These are phyloP conservation scores for Onthophagus sagittarius DNA, from an alignment of 2,888 invertebrate genomes.

Conservation along the genomic window DNA sequence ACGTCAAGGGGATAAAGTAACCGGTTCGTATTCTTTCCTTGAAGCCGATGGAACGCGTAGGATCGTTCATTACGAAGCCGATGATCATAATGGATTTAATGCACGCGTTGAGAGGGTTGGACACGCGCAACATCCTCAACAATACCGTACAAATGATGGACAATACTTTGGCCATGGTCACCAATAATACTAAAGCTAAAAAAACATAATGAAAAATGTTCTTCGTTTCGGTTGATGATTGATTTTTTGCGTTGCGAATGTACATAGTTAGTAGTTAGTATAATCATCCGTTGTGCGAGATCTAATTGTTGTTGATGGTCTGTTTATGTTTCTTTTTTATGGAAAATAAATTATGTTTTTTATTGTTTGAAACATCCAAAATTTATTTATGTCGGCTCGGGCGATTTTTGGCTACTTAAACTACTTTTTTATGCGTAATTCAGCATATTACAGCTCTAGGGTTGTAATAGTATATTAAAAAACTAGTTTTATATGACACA, in stretches of 20 bases:
- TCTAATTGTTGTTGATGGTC: not conserved
- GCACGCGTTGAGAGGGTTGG: conserved; percentile 19
- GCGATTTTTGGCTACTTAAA: too few species aligned
- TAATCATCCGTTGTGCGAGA: not conserved
- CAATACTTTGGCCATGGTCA: not conserved
- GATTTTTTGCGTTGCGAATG: not conserved
- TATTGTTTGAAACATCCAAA: not conserved
- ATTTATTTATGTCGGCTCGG: too few species aligned
- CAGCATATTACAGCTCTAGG: too few species aligned
- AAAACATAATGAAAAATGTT: not conserved
- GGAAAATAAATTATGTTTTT: not conserved
- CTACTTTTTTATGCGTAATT: too few species aligned
- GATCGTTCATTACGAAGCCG: conserved; percentile 18
- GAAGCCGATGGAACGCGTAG: conserved; percentile 20
- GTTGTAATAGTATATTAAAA: too few species aligned
- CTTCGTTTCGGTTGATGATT: not conserved
- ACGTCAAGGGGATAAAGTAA: conserved; percentile 15
- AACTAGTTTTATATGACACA: too few species aligned
- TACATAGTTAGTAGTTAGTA: not conserved
- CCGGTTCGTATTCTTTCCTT: conserved; percentile 19
- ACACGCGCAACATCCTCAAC: conserved; percentile 20
- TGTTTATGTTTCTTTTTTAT: not conserved
- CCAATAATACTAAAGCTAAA: not conserved
- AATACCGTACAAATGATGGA: conserved; percentile 3
- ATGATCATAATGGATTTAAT: conserved; percentile 19